These are phyloP conservation scores for Platycercus adscitus DNA, from an alignment of 2,113 vertebrate species.

Conservation along the genomic window DNA sequence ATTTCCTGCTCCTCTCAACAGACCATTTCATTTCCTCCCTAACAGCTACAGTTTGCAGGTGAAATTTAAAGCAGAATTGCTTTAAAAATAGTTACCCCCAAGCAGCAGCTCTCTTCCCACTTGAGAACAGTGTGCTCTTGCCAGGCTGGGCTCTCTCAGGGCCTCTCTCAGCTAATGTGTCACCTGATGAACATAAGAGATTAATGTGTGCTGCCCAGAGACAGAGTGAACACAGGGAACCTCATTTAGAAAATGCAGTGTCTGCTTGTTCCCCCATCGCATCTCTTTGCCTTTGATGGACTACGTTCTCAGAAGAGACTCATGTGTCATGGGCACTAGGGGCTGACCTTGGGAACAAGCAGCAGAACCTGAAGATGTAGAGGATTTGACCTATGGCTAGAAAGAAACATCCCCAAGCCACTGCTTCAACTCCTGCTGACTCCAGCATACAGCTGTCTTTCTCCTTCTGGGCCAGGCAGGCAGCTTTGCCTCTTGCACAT, in stretches of 20 bases:
- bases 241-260: background rate
- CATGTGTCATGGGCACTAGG: accelerated
- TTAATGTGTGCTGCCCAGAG: background rate
- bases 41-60: background rate
- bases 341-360: background rate
- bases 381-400: background rate
- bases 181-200: background rate
- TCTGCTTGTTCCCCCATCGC: background rate
- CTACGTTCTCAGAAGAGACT: background rate
- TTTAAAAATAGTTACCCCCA: background rate
- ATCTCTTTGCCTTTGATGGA: background rate
- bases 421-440: background rate
- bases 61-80: background rate
- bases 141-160: background rate
- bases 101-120: background rate
- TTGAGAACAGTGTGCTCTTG: background rate
- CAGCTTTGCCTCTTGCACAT: accelerated
- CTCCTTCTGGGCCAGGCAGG: background rate
- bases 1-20: slow-evolving; percentile 29
- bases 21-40: background rate
- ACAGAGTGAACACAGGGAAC: background rate
- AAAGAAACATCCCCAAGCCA: background rate
- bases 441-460: background rate
- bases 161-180: background rate
- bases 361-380: background rate